Percentiles rank a stretch among this genome's conserved stretches.
phyloP scores from a whole-genome alignment of 2,797 vertebrate genomes.

The Oryzias dopingdopingensis region DNA sequence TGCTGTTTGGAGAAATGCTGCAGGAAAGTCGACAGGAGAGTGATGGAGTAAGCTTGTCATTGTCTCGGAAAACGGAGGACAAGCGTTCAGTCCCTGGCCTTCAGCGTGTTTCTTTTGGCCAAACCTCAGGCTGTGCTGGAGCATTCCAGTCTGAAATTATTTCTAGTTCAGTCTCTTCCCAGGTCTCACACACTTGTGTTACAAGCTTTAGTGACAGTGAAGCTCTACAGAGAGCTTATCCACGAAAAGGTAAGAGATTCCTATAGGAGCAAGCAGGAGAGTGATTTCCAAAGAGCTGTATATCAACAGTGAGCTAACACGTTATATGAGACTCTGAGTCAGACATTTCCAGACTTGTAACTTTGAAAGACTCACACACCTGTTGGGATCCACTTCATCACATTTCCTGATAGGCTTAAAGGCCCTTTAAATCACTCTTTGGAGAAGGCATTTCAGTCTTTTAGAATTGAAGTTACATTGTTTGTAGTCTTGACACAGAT shows the following conservation, averaged over 20 bases:
- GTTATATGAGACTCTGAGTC: conserved; percentile 6
- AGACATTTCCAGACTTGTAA: not conserved
- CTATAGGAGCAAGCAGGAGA: conserved; percentile 12
- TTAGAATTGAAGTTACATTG: not conserved
- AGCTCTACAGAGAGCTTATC: conserved; percentile 14
- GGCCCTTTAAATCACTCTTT: conserved; percentile 15
- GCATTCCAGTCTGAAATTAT: conserved; percentile 40
- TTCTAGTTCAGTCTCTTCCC: conserved; percentile 30
- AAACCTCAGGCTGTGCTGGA: conserved; percentile 39
- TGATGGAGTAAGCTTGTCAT: conserved; percentile 63
- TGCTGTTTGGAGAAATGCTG: conserved; percentile 47
- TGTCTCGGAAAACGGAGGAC: conserved; percentile 48
- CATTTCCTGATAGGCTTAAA: conserved; percentile 5
- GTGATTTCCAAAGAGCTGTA: conserved; percentile 3
- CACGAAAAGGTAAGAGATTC: conserved; percentile 2
- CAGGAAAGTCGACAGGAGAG: conserved; percentile 47
- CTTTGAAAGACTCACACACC: conserved; percentile 16
- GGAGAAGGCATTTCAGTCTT: conserved; percentile 6
- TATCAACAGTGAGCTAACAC: conserved; percentile 6
- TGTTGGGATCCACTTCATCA: conserved; percentile 17
- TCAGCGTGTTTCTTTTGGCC: conserved; percentile 56
- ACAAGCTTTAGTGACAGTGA: conserved; percentile 10
- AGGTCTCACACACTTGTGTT: conserved; percentile 6
- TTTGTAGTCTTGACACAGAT: conserved; percentile 1
- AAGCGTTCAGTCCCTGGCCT: conserved; percentile 64